Percentiles rank a stretch among this genome's conserved stretches.
phyloP scores from a whole-genome alignment of 2,113 vertebrate genomes.

The Bos indicus region DNA sequence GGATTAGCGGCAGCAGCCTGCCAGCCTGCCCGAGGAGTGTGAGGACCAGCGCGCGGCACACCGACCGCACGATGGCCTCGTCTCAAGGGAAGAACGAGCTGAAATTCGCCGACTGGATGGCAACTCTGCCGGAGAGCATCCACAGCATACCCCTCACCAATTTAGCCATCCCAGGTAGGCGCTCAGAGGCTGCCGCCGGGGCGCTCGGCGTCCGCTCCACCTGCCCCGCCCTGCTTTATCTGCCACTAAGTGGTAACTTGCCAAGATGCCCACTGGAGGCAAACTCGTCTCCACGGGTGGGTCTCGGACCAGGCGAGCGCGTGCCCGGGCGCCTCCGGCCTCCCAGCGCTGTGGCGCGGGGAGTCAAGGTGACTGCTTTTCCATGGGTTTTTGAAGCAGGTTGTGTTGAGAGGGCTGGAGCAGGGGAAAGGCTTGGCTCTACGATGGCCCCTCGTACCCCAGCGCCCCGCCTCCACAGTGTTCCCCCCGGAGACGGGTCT shows the following conservation, averaged over 20 bases:
- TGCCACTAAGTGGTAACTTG: slow-evolving; percentile 42
- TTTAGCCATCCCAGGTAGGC: slow-evolving; percentile 95
- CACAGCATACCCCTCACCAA: slow-evolving; percentile 91
- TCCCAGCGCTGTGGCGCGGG: neutral
- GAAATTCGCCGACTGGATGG: slow-evolving; percentile 96
- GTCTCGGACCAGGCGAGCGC: neutral
- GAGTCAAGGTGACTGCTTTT: slow-evolving; percentile 65
- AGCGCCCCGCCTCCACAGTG: neutral
- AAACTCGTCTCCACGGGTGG: neutral
- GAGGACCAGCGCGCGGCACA: slow-evolving; percentile 10
- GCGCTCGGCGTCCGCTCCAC: neutral
- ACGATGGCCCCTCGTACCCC: neutral
- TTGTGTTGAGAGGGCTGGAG: neutral
- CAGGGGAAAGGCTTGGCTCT: neutral
- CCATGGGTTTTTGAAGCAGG: neutral
- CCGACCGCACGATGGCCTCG: slow-evolving; percentile 88
- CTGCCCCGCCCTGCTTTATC: slow-evolving; percentile 52
- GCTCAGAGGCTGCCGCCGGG: slow-evolving; percentile 46
- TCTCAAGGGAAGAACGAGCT: slow-evolving; percentile 93
- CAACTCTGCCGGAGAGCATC: slow-evolving; percentile 91
- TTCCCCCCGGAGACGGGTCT: neutral
- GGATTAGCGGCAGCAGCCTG: slow-evolving; percentile 38
- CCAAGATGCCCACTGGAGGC: neutral
- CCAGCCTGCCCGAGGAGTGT: neutral
- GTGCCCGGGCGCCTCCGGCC: neutral